Evolutionary conservation across 2,113 vertebrate genomes (phyloP).

Genomic region (Bos javanicus): DNA sequence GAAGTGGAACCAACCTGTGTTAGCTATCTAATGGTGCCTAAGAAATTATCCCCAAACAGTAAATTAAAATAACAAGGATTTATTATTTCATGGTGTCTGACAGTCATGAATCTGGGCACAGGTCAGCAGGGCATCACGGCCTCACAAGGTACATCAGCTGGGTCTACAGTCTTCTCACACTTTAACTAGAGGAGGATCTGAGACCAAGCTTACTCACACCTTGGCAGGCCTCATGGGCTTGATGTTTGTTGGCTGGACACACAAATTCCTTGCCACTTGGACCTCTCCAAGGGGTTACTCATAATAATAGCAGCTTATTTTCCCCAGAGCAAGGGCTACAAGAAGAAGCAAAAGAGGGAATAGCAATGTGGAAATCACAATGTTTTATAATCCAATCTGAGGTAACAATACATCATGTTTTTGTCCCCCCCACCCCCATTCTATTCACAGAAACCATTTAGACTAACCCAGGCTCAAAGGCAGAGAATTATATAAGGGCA

Average conservation of each 20-base stretch:
- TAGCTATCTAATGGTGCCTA: background rate
- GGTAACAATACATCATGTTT: background rate
- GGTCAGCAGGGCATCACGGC: background rate
- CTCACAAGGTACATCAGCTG: background rate
- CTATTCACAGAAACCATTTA: background rate
- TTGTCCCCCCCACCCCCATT: background rate
- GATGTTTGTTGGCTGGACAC: background rate
- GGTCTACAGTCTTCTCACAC: background rate
- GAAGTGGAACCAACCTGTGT: background rate
- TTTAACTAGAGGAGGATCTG: rapidly evolving
- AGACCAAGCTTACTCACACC: background rate
- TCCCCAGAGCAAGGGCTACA: background rate
- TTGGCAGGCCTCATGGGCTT: too few species aligned
- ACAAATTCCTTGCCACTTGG: background rate
- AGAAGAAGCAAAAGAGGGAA: background rate
- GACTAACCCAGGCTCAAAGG: background rate
- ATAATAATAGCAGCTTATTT: background rate
- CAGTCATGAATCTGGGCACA: background rate
- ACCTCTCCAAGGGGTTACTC: background rate
- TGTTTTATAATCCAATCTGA: background rate
- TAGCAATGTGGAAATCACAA: background rate
- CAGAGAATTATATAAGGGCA: background rate
- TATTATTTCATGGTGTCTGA: background rate
- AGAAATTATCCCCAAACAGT: background rate
- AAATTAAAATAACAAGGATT: background rate